These are phyloP conservation scores for Calephelis perditalis DNA, from an alignment of 2,888 invertebrate species.

Conservation along the genomic window DNA sequence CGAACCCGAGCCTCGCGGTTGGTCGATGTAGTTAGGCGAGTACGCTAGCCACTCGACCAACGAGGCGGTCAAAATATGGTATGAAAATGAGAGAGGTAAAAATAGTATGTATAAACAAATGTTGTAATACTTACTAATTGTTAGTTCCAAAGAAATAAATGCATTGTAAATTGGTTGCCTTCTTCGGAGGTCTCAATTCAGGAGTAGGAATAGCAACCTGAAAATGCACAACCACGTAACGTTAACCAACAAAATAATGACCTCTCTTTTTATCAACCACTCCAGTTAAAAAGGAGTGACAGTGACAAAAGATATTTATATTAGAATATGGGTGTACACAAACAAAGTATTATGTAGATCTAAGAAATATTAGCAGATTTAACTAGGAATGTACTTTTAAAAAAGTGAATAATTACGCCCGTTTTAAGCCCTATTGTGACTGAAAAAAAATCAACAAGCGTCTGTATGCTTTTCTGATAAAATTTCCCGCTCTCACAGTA, in stretches of 20 bases:
- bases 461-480: slow-evolving; percentile 12
- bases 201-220: slow-evolving; percentile 90
- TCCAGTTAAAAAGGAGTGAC: neutral
- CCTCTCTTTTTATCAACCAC: slow-evolving; percentile 19
- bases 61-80: too few species aligned
- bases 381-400: too few species aligned
- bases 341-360: neutral
- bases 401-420: too few species aligned
- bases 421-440: too few species aligned
- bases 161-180: slow-evolving; percentile 86
- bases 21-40: too few species aligned
- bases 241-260: slow-evolving; percentile 23
- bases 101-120: too few species aligned
- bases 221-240: slow-evolving; percentile 40
- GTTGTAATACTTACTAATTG: slow-evolving; percentile 88
- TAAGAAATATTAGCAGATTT: too few species aligned
- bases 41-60: too few species aligned
- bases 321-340: neutral
- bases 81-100: too few species aligned
- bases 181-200: slow-evolving; percentile 86
- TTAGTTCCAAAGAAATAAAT: slow-evolving; percentile 97
- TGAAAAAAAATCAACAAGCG: neutral
- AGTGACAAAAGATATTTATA: neutral
- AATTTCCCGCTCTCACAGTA: slow-evolving; percentile 26
- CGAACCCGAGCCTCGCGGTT: too few species aligned